Base-by-base conservation (phyloP, 92 coral and sea anemone species). In the Epizoanthus illoricatus region DNA sequence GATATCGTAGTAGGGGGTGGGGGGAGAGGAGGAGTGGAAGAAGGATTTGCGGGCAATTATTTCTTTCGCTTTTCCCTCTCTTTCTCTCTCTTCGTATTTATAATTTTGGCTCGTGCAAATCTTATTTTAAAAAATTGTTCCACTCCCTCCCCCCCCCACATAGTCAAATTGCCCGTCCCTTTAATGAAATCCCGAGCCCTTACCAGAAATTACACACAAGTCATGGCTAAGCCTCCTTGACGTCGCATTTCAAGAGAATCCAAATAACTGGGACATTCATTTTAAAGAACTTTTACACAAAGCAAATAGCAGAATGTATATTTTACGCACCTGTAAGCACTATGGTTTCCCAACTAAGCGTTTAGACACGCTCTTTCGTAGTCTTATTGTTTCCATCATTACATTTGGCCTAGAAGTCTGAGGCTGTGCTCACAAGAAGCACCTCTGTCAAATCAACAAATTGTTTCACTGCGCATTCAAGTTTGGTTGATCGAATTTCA, bases 291-390 rank as follows among this genome's bases (percentile, higher is more conserved):
- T 80, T 58, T 42, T 57, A 42, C 33, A 45, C 28, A 79, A 79
- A 69, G 83, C 83, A n/a, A 71, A 71, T 28, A 79, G 73, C 43
- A 70, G 83, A 79, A 61, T 79, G 69, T 79, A 79, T 74, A 74
- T 67, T 18, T 15, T 80, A 17, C 36, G 84, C 64, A 55, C 65
- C 16, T 80, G 84, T 17, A 80, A 59, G 15, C 45, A 12, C 19
- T 80, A 80, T 64, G 84, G 84, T 42, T 65, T 63, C 58, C 39
- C 58, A 28, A 80, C 64, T 13, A 20, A 66, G 9, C 65, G 16
- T 60, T 19, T 60, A 17, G 20, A 23, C 65, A 17, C 17, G 17
- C 65, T 60, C 20, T 60, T 60, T 60, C 20, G 20, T 23, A 17
- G 20, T 8, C 17, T 60, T 23, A 60, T 60, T 17, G 17, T 60